These are phyloP conservation scores for Lytechinus variegatus DNA, from an alignment of 35 echinoderm and acorn worm species.

Conservation along the genomic window DNA sequence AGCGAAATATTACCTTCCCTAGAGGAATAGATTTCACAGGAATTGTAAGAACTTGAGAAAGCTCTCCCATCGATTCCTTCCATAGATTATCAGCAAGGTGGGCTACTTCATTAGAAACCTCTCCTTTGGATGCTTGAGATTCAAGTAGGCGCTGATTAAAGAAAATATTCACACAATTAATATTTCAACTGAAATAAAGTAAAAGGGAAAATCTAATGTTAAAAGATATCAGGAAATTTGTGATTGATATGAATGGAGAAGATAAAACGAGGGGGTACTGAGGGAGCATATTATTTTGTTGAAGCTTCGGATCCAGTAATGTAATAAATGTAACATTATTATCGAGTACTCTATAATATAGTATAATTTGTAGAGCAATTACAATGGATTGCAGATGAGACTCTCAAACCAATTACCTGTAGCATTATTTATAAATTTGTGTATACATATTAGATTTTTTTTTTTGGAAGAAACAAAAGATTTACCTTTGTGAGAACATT, in stretches of 20 bases:
- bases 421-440: no score
- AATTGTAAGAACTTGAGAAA: conserved; percentile 12
- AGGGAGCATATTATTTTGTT: neutral
- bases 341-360: neutral
- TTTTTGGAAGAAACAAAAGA: no score
- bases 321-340: no score
- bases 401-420: neutral
- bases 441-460: no score
- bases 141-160: conserved; percentile 14
- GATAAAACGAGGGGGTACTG: neutral
- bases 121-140: conserved; percentile 23
- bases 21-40: conserved; percentile 15
- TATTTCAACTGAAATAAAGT: no score
- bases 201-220: no score
- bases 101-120: conserved; percentile 15
- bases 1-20: conserved; percentile 5
- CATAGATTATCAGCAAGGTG: conserved; percentile 20
- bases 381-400: neutral
- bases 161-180: neutral
- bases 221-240: no score
- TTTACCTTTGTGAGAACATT: conserved; percentile 66
- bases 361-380: neutral
- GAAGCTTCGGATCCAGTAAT: neutral
- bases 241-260: no score
- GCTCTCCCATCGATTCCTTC: conserved; percentile 39